Percentiles rank a stretch among this genome's conserved stretches.
Evolutionary conservation across 1,140 invertebrate species (phyloP).

Genomic region (Scaptodrosophila lebanonensis): DNA sequence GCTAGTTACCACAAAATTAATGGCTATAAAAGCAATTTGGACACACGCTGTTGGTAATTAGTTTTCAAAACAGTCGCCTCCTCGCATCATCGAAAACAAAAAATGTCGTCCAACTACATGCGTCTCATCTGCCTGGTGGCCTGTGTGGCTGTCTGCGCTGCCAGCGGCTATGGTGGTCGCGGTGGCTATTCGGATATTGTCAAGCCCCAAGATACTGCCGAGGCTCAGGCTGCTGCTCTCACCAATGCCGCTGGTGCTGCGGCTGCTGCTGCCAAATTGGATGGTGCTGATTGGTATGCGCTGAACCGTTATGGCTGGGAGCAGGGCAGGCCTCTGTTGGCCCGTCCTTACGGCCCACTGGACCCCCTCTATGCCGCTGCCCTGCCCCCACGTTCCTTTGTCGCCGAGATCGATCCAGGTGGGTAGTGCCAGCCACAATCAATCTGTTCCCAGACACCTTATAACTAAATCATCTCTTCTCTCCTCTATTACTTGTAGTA

Average conservation of each 20-base stretch:
- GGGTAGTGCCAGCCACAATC: constrained; percentile 9
- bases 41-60: constrained; percentile 65
- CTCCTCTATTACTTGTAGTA: constrained; percentile 20
- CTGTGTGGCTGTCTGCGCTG: constrained; percentile 18
- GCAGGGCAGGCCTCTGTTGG: constrained; percentile 58
- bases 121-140: constrained; percentile 59
- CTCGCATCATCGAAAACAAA: constrained; percentile 37
- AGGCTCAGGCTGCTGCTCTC: constrained; percentile 63
- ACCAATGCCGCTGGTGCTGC: constrained; percentile 65
- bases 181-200: constrained; percentile 30
- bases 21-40: constrained; percentile 75
- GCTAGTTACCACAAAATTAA: constrained; percentile 46
- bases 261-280: constrained; percentile 61
- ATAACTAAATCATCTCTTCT: constrained; percentile 10
- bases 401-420: constrained; percentile 70
- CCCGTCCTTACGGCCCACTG: constrained; percentile 50
- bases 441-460: not conserved
- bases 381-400: constrained; percentile 66
- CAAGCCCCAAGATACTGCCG: constrained; percentile 44
- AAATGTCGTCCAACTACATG: constrained; percentile 49
- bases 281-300: constrained; percentile 45
- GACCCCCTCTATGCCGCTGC: constrained; percentile 59
- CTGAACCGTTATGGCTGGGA: constrained; percentile 66
- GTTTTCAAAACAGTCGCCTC: constrained; percentile 53
- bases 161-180: constrained; percentile 14